These are phyloP conservation scores for Galbula dea DNA, from an alignment of 2,113 vertebrate species.

Conservation along the genomic window DNA sequence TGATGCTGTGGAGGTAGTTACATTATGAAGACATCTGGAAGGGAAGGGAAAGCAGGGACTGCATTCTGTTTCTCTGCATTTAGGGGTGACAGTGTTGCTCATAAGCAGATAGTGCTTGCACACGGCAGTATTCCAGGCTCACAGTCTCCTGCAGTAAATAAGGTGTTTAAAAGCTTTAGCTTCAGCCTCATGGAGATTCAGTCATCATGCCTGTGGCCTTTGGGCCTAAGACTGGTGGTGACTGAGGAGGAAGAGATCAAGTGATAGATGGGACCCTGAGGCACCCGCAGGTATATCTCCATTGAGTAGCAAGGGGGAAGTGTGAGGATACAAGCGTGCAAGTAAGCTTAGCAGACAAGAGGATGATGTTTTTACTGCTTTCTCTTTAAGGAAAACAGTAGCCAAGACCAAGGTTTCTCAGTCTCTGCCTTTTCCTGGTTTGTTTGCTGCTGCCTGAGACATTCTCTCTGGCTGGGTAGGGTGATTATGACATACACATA, in stretches of 20 bases:
- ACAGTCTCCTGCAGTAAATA: not conserved
- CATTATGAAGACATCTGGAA: not conserved
- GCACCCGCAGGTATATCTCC: not conserved
- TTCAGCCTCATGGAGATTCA: not conserved
- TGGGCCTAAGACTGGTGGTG: not conserved
- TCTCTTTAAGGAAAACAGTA: not conserved
- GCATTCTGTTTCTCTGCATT: not conserved
- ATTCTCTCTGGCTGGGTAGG: not conserved
- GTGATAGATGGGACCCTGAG: not conserved
- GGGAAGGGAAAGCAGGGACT: not conserved
- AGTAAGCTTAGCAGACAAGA: not conserved
- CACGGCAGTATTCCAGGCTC: not conserved
- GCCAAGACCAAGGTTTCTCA: not conserved
- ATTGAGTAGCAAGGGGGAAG: rapidly evolving
- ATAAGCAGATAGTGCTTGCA: not conserved
- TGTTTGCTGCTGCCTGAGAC: not conserved
- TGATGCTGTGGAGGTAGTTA: not conserved
- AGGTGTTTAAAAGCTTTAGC: not conserved
- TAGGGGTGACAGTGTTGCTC: not conserved
- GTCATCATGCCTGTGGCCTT: rapidly evolving
- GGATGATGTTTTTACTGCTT: not conserved
- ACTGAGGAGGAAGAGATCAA: not conserved
- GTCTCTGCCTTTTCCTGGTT: not conserved
- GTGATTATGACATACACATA: not conserved
- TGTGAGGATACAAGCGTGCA: not conserved